phyloP scores from a whole-genome alignment of 2,797 vertebrate genomes.

The Astyanax mexicanus region DNA sequence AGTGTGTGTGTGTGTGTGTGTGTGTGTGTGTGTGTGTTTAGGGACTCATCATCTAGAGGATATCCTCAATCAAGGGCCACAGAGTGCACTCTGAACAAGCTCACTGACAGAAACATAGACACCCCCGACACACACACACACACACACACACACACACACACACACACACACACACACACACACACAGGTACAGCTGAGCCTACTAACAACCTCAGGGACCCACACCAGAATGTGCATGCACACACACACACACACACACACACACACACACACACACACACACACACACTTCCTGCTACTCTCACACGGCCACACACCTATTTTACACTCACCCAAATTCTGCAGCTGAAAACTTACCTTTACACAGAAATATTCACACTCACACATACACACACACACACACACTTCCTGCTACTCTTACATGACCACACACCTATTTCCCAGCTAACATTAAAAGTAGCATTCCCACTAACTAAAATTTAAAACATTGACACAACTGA shows the following conservation, averaged over 20 bases:
- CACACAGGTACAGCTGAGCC: conserved; percentile 67
- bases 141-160: conserved; percentile 77
- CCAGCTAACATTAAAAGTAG: too few species aligned
- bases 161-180: conserved; percentile 60
- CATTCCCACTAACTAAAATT: neutral
- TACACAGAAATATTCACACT: too few species aligned
- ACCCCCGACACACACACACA: conserved; percentile 43
- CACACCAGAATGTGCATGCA: conserved; percentile 62
- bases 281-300: too few species aligned
- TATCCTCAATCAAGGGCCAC: conserved; percentile 84
- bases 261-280: conserved; percentile 37
- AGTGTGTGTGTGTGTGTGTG: conserved; percentile 47
- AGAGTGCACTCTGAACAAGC: conserved; percentile 80
- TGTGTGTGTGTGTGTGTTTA: conserved; percentile 45
- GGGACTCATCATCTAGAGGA: conserved; percentile 82
- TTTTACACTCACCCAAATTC: too few species aligned
- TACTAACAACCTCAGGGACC: conserved; percentile 81
- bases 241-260: conserved; percentile 51
- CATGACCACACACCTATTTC: too few species aligned
- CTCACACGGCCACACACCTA: too few species aligned
- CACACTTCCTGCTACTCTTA: too few species aligned
- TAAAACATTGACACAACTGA: neutral
- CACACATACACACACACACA: neutral
- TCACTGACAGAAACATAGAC: conserved; percentile 84
- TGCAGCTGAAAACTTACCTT: too few species aligned